phyloP scores from a whole-genome alignment of 1,140 invertebrate genomes.

The Brachystomella parvula region DNA sequence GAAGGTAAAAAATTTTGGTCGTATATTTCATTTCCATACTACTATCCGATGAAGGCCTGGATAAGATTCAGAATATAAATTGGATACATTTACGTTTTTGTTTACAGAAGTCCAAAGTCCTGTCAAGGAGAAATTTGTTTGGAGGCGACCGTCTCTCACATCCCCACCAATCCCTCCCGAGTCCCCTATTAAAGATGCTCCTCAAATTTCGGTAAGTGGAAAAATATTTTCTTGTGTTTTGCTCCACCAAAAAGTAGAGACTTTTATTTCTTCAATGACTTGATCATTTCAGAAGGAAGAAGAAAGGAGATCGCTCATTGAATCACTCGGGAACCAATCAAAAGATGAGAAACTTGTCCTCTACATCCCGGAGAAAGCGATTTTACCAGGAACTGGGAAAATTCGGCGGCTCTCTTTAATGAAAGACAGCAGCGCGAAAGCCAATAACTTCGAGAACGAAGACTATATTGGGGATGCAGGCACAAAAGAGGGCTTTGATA shows the following conservation, averaged over 20 bases:
- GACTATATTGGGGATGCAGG: slow-evolving; percentile 16
- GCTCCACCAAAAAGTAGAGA: background rate
- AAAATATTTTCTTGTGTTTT: too few species aligned
- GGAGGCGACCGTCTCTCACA: slow-evolving; percentile 53
- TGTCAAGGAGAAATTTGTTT: slow-evolving; percentile 64
- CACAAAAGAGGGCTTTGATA: slow-evolving; percentile 54
- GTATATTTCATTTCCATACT: background rate
- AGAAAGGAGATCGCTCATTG: slow-evolving; percentile 41
- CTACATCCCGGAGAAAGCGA: slow-evolving; percentile 48
- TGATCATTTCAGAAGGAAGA: slow-evolving; percentile 1
- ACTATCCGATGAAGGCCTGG: background rate
- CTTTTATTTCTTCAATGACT: background rate
- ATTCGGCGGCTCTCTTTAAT: background rate
- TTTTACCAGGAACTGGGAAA: background rate
- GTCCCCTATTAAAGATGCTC: background rate
- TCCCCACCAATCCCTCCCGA: background rate
- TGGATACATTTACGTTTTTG: background rate
- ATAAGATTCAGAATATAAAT: background rate
- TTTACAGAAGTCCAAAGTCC: slow-evolving; percentile 56
- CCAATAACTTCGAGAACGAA: slow-evolving; percentile 21
- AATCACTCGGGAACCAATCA: slow-evolving; percentile 44
- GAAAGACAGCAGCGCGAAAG: background rate
- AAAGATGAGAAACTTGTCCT: slow-evolving; percentile 53
- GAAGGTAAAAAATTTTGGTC: slow-evolving; percentile 52
- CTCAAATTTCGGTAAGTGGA: background rate